Base-by-base conservation (phyloP, 1,140 invertebrate genomes). In the Euwallacea similis region DNA sequence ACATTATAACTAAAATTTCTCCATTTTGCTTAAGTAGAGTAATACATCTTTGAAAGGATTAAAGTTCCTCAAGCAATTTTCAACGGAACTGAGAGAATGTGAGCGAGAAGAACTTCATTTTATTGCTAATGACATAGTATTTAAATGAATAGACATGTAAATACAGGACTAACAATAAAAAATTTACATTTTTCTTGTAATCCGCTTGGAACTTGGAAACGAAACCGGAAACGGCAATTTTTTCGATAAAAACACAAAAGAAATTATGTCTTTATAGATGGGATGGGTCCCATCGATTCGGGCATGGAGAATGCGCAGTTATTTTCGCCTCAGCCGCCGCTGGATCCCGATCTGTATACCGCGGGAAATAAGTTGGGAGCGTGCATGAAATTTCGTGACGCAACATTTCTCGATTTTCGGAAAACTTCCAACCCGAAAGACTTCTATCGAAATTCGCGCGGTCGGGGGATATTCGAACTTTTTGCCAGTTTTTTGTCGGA, bases 261-360 rank as follows among this genome's bases (percentile, higher is more conserved):
- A 69, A 71, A 69, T 74, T 69, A 74, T 71, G 66, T 74, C 73
- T 74, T 71, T 62, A 69, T 71, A 55, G 73, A 75, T 75, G 75
- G 75, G 75, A 76, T 75, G 75, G 75, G 74, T 76, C 74, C 71
- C 74, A 75, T 76, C 75, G 75, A 76, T 76, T 76, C 70, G 69
- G 58, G 54, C 43, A 9, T 9, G 47, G 71, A 44, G 74, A 72
- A 70, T 71, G 75, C 75, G 75, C 74, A 64, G 61, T 71, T 69
- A 63, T 66, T 72, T 66, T 66, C 70, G 46, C 46, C 66, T 71
- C 73, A 74, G 73, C 54, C 64, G 58, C 47, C 64, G 62, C 62
- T 63, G 65, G 71, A 72, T 66, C 66, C 47, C 65, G 61, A 71
- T 65, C 69, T 60, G 63, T 74, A 68, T 61, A 74, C 62, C 59